These are phyloP conservation scores for Penaeus japonicus DNA, from an alignment of 1,140 invertebrate genomes.

Conservation along the genomic window DNA sequence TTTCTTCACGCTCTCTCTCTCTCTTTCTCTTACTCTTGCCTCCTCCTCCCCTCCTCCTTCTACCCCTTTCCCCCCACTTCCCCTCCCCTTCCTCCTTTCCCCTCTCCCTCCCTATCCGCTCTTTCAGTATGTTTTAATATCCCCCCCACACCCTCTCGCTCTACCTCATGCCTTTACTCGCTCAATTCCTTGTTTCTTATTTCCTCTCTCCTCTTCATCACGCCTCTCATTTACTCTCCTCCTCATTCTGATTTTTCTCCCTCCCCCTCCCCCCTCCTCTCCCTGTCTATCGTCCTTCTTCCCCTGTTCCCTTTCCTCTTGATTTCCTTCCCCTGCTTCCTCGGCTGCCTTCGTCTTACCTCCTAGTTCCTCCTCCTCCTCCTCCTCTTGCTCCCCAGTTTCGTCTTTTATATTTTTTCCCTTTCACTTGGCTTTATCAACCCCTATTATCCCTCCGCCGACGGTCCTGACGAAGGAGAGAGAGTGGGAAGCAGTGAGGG, in stretches of 20 bases:
- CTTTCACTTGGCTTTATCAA: background rate
- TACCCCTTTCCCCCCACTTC: background rate
- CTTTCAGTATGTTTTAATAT: background rate
- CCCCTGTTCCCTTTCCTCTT: background rate
- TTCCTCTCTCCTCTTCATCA: background rate
- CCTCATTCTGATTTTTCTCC: background rate
- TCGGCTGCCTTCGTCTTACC: background rate
- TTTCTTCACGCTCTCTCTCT: background rate
- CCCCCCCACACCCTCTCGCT: background rate
- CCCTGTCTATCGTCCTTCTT: background rate
- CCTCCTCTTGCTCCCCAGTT: background rate
- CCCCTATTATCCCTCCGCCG: background rate
- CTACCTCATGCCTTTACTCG: too few relatives aligned
- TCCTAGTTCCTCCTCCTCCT: background rate
- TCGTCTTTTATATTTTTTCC: background rate
- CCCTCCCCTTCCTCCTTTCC: background rate
- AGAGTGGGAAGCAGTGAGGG: background rate
- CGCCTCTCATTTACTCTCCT: background rate
- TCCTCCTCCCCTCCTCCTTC: background rate
- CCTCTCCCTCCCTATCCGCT: background rate
- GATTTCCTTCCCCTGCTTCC: background rate
- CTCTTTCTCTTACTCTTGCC: background rate
- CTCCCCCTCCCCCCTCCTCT: background rate
- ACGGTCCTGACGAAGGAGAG: background rate
- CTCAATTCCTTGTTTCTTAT: too few relatives aligned